Evolutionary conservation across 2,113 vertebrate genomes (phyloP).

Genomic region (Excalfactoria chinensis): DNA sequence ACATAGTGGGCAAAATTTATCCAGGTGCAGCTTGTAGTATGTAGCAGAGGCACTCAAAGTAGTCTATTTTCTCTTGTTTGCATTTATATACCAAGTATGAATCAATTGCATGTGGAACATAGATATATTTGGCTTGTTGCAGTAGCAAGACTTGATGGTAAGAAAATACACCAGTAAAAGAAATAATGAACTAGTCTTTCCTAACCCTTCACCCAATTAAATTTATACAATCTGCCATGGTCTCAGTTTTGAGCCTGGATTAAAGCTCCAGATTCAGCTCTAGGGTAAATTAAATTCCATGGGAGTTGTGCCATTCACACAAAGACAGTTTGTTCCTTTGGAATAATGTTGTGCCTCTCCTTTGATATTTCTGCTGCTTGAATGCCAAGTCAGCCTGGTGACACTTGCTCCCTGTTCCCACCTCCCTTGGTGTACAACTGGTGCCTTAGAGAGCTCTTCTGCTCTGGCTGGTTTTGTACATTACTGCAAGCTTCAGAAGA

Average conservation of each 20-base stretch:
- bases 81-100: neutral
- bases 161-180: neutral
- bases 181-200: neutral
- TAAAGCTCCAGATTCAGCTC: conserved; percentile 5
- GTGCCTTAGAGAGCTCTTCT: neutral
- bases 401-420: neutral
- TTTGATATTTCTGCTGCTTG: accelerated
- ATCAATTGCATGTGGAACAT: neutral
- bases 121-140: neutral
- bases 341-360: neutral
- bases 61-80: neutral
- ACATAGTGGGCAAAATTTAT: neutral
- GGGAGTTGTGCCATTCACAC: neutral
- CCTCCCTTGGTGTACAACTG: neutral
- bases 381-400: neutral
- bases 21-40: neutral
- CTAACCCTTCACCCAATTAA: conserved; percentile 13
- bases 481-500: neutral
- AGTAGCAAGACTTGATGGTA: neutral
- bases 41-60: neutral
- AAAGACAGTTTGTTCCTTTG: neutral
- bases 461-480: neutral
- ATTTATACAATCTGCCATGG: neutral
- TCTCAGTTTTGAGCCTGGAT: conserved; percentile 9
- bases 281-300: conserved; percentile 17